These are phyloP conservation scores for Bilobella aurantiaca DNA, from an alignment of 1,140 invertebrate genomes.

Conservation along the genomic window DNA sequence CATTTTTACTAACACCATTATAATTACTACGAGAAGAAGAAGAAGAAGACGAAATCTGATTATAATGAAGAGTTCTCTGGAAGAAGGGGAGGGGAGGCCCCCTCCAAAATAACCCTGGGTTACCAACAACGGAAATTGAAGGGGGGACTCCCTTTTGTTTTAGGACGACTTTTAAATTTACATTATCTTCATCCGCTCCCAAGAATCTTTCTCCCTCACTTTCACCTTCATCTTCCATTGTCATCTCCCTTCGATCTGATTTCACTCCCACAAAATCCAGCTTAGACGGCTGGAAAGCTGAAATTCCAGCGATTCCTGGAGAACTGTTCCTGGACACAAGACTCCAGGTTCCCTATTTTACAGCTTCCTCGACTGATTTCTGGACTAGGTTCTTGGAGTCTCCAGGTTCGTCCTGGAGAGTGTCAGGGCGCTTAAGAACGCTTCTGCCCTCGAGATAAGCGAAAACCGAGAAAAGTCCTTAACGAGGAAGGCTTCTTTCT, in stretches of 20 bases:
- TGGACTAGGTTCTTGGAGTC: not conserved
- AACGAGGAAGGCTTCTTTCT: not conserved
- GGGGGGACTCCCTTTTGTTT: not conserved
- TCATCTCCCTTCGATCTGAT: not conserved
- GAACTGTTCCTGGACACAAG: too few relatives aligned
- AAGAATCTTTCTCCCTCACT: not conserved
- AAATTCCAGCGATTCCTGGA: not conserved
- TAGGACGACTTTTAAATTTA: not conserved
- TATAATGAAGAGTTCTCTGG: not conserved
- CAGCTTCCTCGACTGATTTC: too few relatives aligned
- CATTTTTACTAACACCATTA: not conserved
- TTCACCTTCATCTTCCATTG: not conserved
- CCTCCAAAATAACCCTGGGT: not conserved
- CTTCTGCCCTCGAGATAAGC: not conserved
- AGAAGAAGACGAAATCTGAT: not conserved
- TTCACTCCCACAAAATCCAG: not conserved
- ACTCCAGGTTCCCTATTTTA: too few relatives aligned
- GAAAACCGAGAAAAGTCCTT: not conserved
- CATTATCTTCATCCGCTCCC: not conserved
- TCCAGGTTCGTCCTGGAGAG: not conserved
- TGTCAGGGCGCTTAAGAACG: not conserved
- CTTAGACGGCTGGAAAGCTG: not conserved
- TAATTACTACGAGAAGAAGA: not conserved
- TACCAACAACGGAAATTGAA: not conserved
- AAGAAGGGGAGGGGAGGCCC: too few relatives aligned